A percentile compares a stretch with the other conserved stretches of the same genome.
These are phyloP conservation scores for Carcina quercana DNA, from an alignment of 2,888 invertebrate species.

Conservation along the genomic window DNA sequence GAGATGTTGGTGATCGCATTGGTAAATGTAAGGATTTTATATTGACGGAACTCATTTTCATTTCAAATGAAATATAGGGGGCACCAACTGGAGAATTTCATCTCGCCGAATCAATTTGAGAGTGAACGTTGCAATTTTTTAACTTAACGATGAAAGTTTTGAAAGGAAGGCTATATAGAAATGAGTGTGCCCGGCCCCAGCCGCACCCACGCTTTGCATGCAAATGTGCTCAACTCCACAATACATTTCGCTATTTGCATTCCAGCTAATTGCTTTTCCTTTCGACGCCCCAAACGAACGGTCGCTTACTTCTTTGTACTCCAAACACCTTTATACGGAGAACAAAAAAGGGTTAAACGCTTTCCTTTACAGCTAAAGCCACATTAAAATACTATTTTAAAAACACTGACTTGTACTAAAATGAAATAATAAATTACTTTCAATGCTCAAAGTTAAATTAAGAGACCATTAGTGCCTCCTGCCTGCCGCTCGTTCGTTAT, in stretches of 20 bases:
- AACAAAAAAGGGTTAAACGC: too few relatives aligned
- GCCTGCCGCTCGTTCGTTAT: too few relatives aligned
- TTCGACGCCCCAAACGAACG: constrained; percentile 46
- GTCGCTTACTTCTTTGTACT: constrained; percentile 43
- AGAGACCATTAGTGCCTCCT: too few relatives aligned
- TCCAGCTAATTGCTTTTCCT: constrained; percentile 67
- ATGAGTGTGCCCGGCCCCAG: constrained; percentile 30
- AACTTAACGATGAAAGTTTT: constrained; percentile 39
- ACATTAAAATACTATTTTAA: too few relatives aligned
- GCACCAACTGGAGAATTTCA: too few relatives aligned
- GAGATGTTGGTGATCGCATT: constrained; percentile 6
- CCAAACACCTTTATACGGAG: constrained; percentile 39
- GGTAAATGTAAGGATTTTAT: not conserved
- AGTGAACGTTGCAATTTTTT: constrained; percentile 31
- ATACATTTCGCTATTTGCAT: constrained; percentile 61
- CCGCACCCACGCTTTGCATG: constrained; percentile 50
- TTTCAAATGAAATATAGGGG: not conserved
- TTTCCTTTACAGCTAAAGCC: too few relatives aligned
- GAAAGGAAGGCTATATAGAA: constrained; percentile 40
- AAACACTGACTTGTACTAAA: too few relatives aligned
- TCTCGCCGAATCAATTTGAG: constrained; percentile 12
- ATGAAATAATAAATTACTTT: too few relatives aligned
- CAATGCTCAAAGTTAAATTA: too few relatives aligned
- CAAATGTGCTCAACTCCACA: constrained; percentile 56
- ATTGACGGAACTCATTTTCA: not conserved